Conservation (phyloP, 2,113 vertebrate species). For the Scomber japonicus region DNA sequence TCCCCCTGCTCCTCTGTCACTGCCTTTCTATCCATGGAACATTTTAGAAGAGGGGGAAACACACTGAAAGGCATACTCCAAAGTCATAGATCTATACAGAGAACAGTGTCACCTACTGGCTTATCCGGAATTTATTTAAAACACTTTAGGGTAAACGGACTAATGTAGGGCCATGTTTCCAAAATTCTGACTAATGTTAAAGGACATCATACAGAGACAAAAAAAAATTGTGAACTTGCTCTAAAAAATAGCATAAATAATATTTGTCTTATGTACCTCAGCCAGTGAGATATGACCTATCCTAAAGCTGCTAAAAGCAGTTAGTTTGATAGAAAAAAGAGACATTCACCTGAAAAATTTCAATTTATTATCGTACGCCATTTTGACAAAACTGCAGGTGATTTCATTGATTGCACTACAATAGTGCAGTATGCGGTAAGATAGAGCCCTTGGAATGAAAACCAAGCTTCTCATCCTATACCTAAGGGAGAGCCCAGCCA, state of each 20-base stretch:
- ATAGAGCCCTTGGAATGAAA: background rate
- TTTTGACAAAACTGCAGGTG: too few species aligned
- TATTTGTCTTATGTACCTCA: background rate
- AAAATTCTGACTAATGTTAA: background rate
- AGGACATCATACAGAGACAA: background rate
- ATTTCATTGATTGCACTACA: too few species aligned
- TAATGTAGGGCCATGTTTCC: slow-evolving; percentile 14
- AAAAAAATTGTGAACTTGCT: background rate
- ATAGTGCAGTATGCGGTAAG: background rate
- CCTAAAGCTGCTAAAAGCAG: too few species aligned
- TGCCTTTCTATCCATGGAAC: slow-evolving; percentile 26
- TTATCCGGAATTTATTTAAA: slow-evolving; percentile 43
- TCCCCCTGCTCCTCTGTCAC: slow-evolving; percentile 17
- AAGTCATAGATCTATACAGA: slow-evolving; percentile 69
- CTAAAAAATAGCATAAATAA: background rate
- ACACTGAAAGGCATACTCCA: slow-evolving; percentile 60
- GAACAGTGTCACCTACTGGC: slow-evolving; percentile 73
- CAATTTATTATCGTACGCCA: too few species aligned
- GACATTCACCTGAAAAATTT: too few species aligned
- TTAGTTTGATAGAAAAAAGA: too few species aligned
- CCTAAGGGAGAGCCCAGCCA: too few species aligned
- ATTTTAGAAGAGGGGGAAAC: slow-evolving; percentile 35
- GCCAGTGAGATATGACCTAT: too few species aligned
- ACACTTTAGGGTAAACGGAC: background rate
- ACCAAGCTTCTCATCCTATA: background rate